phyloP scores from a whole-genome alignment of 2,797 vertebrate genomes.

The Gallinago stenura region DNA sequence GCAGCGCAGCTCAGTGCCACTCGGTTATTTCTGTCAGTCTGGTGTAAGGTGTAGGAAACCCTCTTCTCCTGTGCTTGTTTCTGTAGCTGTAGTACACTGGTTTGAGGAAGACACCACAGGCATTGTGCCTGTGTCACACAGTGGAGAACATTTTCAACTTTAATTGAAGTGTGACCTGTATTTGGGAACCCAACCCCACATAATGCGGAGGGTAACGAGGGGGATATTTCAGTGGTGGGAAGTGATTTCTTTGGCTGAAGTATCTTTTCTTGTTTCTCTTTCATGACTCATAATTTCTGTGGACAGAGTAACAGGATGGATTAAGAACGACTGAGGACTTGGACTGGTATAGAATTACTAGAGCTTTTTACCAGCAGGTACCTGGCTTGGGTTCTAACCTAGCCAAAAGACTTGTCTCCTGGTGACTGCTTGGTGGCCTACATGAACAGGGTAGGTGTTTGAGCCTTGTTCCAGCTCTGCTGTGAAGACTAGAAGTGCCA shows the following conservation, averaged over 20 bases:
- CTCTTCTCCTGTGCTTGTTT: background rate
- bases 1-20: background rate
- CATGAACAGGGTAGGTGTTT: background rate
- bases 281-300: background rate
- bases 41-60: background rate
- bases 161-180: background rate
- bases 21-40: background rate
- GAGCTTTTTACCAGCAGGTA: background rate
- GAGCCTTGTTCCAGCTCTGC: background rate
- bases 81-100: background rate
- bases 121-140: background rate
- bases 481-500: background rate
- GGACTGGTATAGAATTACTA: background rate
- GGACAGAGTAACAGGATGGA: background rate
- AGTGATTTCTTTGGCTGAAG: background rate
- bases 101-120: background rate
- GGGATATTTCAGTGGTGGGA: background rate
- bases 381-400: background rate
- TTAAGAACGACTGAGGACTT: background rate
- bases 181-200: background rate
- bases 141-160: background rate
- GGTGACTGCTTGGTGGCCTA: background rate
- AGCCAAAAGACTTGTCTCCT: background rate
- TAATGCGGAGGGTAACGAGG: accelerated
- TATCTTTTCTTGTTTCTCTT: background rate